phyloP scores from a whole-genome alignment of 2,113 vertebrate species.

The Aspiorhynchus laticeps region DNA sequence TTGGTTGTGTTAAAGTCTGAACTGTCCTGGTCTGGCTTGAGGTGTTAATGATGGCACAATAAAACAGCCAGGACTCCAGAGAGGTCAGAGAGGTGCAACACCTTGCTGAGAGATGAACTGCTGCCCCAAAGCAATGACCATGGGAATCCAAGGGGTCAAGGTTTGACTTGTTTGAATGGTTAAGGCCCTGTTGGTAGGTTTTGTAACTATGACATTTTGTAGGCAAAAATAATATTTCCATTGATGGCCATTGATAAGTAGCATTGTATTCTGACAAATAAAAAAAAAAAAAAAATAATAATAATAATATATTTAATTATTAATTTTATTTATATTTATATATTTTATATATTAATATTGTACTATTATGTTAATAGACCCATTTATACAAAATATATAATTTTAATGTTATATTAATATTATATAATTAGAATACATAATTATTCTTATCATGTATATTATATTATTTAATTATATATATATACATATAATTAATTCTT shows the following conservation, averaged over 20 bases:
- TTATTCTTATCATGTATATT: too few relatives aligned
- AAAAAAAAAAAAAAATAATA: too few relatives aligned
- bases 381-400: too few relatives aligned
- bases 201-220: background rate
- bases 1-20: conserved; percentile 22
- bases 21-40: background rate
- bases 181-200: background rate
- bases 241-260: background rate
- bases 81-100: conserved; percentile 39
- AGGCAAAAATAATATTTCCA: background rate
- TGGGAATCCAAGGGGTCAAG: conserved; percentile 18
- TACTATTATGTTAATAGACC: too few relatives aligned
- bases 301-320: too few relatives aligned
- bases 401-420: too few relatives aligned
- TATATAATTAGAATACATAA: too few relatives aligned
- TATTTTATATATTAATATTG: too few relatives aligned
- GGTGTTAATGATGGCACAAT: background rate
- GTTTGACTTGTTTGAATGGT: background rate
- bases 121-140: conserved; percentile 48
- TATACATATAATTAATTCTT: too few relatives aligned
- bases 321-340: too few relatives aligned
- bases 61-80: conserved; percentile 16
- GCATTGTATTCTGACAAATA: background rate
- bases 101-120: conserved; percentile 54
- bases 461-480: too few relatives aligned